phyloP scores from a whole-genome alignment of 2,888 invertebrate species.

The Pristionchus entomophagus region DNA sequence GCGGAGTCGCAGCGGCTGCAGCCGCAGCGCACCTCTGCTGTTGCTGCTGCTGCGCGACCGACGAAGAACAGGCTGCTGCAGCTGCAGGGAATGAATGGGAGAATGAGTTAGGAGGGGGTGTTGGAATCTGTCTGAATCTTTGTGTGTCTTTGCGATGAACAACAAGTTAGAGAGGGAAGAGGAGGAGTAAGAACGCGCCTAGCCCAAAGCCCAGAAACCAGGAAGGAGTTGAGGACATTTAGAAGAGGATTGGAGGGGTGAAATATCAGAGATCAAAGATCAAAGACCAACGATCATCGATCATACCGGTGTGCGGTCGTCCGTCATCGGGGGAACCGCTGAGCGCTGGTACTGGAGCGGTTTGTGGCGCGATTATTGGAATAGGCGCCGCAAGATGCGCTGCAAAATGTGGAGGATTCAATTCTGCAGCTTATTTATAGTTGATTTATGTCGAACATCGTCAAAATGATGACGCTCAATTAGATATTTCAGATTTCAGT shows the following conservation, averaged over 20 bases:
- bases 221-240: conserved; percentile 3
- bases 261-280: not conserved
- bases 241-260: not conserved
- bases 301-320: conserved; percentile 28
- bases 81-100: not conserved
- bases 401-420: not conserved
- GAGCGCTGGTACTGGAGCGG: not conserved
- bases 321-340: not conserved
- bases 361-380: conserved; percentile 6
- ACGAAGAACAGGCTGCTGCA: not conserved
- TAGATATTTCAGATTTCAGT: not conserved
- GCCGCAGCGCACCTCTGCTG: not conserved
- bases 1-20: not conserved
- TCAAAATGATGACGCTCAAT: no score
- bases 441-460: no score
- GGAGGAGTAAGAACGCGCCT: not conserved
- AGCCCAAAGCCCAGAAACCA: not conserved
- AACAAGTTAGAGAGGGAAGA: not conserved
- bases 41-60: not conserved
- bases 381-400: not conserved
- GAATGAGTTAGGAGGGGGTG: not conserved
- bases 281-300: not conserved
- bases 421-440: no score
- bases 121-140: not conserved
- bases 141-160: not conserved